phyloP scores from a whole-genome alignment of 2,888 invertebrate species.

The Xanthia icteritia region DNA sequence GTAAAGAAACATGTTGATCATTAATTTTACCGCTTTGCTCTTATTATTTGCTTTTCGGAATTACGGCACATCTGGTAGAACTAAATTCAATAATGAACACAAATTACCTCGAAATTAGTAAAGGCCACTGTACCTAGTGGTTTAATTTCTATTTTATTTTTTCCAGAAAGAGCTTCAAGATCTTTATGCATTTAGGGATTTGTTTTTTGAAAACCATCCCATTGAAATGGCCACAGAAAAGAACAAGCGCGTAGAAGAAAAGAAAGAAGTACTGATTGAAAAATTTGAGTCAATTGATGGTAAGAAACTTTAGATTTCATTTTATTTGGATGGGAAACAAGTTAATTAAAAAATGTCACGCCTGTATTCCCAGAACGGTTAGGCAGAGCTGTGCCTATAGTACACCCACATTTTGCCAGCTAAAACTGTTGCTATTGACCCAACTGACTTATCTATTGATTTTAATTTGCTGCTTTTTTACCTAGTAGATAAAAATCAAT shows the following conservation, averaged over 20 bases:
- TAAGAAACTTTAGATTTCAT: slow-evolving; percentile 67
- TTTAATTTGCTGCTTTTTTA: not conserved
- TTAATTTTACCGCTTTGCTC: slow-evolving; percentile 1
- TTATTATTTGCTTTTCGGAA: not conserved
- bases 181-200: slow-evolving; percentile 93
- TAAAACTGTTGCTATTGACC: not conserved
- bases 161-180: slow-evolving; percentile 92
- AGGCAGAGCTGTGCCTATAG: too few relatives aligned
- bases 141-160: slow-evolving; percentile 1
- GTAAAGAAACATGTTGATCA: slow-evolving; percentile 42
- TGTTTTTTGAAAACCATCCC: slow-evolving; percentile 94
- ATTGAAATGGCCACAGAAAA: slow-evolving; percentile 93
- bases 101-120: not conserved
- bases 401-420: not conserved
- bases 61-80: not conserved
- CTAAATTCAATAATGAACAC: not conserved
- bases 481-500: too few relatives aligned
- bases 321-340: not conserved
- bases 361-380: too few relatives aligned
- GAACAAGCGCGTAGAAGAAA: slow-evolving; percentile 91
- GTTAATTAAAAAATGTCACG: not conserved
- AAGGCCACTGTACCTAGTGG: not conserved
- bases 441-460: not conserved
- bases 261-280: slow-evolving; percentile 91
- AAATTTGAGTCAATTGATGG: slow-evolving; percentile 93